Evolutionary conservation across 2,797 vertebrate species (phyloP).

Genomic region (Galaxias olidus): DNA sequence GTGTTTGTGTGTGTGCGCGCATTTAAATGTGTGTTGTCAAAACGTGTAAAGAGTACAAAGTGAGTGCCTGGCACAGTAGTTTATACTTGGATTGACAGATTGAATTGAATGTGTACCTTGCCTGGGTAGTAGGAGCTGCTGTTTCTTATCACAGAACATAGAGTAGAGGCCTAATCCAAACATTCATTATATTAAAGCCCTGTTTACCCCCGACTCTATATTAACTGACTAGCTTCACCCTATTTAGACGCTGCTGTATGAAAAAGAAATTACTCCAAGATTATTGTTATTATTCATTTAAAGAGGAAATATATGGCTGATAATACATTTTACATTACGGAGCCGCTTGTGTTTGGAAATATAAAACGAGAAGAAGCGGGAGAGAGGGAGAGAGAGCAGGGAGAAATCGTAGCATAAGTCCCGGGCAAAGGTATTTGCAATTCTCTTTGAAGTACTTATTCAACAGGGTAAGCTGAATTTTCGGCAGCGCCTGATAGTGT

Average conservation of each 20-base stretch:
- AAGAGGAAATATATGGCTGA: slow-evolving; percentile 72
- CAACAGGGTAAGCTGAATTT: slow-evolving; percentile 98
- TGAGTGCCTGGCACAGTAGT: slow-evolving; percentile 48
- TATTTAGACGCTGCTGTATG: slow-evolving; percentile 60
- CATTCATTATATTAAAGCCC: slow-evolving; percentile 68
- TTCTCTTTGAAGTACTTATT: slow-evolving; percentile 98
- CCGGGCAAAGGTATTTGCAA: slow-evolving; percentile 89
- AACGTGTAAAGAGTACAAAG: slow-evolving; percentile 20
- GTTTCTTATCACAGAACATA: slow-evolving; percentile 65
- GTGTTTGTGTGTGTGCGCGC: background rate
- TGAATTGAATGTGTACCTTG: slow-evolving; percentile 36
- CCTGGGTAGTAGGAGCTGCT: slow-evolving; percentile 63
- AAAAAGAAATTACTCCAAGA: slow-evolving; percentile 75
- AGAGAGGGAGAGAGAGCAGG: slow-evolving; percentile 24
- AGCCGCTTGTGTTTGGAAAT: slow-evolving; percentile 68
- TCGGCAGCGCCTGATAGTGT: slow-evolving; percentile 94
- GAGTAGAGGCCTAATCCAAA: slow-evolving; percentile 69
- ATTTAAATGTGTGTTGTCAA: slow-evolving; percentile 17
- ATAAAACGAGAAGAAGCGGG: slow-evolving; percentile 71
- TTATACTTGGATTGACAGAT: slow-evolving; percentile 65
- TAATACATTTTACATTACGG: slow-evolving; percentile 77
- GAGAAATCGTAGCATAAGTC: slow-evolving; percentile 78
- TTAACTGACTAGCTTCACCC: slow-evolving; percentile 61
- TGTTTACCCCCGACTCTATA: slow-evolving; percentile 70
- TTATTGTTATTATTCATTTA: slow-evolving; percentile 82